A percentile compares a stretch with the other conserved stretches of the same genome.
phyloP scores from a whole-genome alignment of 2,797 vertebrate species.

The Argentina silus region DNA sequence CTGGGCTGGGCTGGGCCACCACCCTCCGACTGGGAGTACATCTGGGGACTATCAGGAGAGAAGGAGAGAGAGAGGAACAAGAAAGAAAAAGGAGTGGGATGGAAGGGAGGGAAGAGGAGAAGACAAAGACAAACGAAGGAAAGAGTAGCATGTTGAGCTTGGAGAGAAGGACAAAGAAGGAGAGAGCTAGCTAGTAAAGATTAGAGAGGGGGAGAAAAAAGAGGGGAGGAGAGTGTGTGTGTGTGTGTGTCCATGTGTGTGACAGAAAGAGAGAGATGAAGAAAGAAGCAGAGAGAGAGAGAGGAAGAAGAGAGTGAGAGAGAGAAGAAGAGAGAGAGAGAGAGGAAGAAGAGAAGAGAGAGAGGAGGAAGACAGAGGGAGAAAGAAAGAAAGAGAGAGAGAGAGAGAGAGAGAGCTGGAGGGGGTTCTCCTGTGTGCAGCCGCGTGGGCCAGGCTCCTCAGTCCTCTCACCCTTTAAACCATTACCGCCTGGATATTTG shows the following conservation, averaged over 20 bases:
- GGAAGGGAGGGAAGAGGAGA: not conserved
- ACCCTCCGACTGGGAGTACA: not conserved
- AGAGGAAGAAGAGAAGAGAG: conserved; percentile 21
- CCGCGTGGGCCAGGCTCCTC: conserved; percentile 32
- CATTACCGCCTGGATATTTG: conserved; percentile 80
- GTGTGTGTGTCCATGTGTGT: no score
- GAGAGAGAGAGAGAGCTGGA: conserved; percentile 39
- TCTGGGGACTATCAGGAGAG: not conserved
- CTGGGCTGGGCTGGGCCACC: no score
- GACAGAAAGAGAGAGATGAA: conserved; percentile 15
- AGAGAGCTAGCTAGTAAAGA: not conserved
- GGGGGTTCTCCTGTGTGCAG: conserved; percentile 19
- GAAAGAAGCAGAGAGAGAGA: conserved; percentile 38
- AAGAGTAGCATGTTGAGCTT: not conserved
- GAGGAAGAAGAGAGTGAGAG: conserved; percentile 19
- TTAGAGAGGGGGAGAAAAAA: conserved; percentile 36
- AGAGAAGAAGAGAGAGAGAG: conserved; percentile 16
- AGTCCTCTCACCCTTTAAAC: conserved; percentile 70
- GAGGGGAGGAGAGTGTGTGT: conserved; percentile 15
- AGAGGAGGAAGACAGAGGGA: conserved; percentile 21
- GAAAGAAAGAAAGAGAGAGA: not conserved
- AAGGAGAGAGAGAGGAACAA: not conserved
- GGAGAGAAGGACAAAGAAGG: not conserved
- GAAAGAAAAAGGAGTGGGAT: not conserved
- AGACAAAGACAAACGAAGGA: not conserved